Evolutionary conservation across 2,113 vertebrate species (phyloP).

Genomic region (Microtus ochrogaster): DNA sequence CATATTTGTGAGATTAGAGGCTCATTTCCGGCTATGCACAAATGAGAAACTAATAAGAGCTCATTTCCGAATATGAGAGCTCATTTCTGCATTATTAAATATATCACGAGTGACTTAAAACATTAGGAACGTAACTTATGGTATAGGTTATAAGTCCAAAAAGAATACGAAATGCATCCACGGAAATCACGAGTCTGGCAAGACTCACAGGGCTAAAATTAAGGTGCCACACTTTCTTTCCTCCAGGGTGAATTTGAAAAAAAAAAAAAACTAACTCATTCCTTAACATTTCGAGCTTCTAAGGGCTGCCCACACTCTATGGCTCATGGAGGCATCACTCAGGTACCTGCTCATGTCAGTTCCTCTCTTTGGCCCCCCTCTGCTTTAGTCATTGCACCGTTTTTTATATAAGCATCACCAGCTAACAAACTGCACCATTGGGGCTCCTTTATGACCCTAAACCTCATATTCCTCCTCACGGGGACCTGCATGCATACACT

Average conservation of each 20-base stretch:
- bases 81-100: not conserved
- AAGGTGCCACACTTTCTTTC: not conserved
- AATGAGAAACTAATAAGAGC: not conserved
- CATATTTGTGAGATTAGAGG: not conserved
- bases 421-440: no score
- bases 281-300: not conserved
- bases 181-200: not conserved
- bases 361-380: not conserved
- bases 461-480: not conserved
- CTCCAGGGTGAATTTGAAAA: not conserved
- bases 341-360: not conserved
- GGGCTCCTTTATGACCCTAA: not conserved
- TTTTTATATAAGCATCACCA: not conserved
- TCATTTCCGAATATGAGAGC: conserved; percentile 2
- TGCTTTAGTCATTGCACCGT: not conserved
- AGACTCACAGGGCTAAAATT: not conserved
- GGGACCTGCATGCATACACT: not conserved
- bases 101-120: conserved; percentile 23
- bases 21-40: not conserved
- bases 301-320: not conserved
- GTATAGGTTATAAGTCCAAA: not conserved
- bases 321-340: not conserved
- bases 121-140: not conserved
- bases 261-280: not conserved
- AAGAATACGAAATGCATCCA: not conserved